A percentile compares a stretch with the other conserved stretches of the same genome.
Evolutionary conservation across 2,113 vertebrate species (phyloP).

Genomic region (Vidua macroura): DNA sequence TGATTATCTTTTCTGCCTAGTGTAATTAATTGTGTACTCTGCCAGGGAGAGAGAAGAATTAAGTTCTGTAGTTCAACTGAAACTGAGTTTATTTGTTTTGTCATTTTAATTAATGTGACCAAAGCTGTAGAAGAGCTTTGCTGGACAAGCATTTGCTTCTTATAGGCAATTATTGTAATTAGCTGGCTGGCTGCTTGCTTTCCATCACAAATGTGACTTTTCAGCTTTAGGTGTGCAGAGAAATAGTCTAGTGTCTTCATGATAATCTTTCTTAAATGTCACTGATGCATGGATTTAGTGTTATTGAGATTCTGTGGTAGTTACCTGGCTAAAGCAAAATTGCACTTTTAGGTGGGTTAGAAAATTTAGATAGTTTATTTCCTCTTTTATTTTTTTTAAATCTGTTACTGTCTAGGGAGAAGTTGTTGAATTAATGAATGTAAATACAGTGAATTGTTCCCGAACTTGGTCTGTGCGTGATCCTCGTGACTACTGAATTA

Average conservation of each 20-base stretch:
- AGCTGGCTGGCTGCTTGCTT: conserved; percentile 10
- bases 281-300: not conserved
- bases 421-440: not conserved
- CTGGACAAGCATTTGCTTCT: not conserved
- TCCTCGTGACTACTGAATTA: not conserved
- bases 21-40: not conserved
- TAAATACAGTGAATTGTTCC: not conserved
- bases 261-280: not conserved
- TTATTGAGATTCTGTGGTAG: not conserved
- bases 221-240: not conserved
- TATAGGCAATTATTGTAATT: conserved; percentile 35
- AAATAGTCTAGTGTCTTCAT: not conserved
- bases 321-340: not conserved
- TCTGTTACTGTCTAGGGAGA: not conserved
- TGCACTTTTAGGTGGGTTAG: not conserved
- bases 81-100: conserved; percentile 44
- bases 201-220: not conserved
- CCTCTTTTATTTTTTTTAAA: not conserved
- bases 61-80: not conserved
- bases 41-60: not conserved
- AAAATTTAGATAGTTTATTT: not conserved
- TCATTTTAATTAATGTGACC: conserved; percentile 37
- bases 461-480: not conserved
- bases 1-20: not conserved
- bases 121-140: not conserved